Evolutionary conservation across 1,140 invertebrate species (phyloP).

Genomic region (Tetranychus cinnabarinus): DNA sequence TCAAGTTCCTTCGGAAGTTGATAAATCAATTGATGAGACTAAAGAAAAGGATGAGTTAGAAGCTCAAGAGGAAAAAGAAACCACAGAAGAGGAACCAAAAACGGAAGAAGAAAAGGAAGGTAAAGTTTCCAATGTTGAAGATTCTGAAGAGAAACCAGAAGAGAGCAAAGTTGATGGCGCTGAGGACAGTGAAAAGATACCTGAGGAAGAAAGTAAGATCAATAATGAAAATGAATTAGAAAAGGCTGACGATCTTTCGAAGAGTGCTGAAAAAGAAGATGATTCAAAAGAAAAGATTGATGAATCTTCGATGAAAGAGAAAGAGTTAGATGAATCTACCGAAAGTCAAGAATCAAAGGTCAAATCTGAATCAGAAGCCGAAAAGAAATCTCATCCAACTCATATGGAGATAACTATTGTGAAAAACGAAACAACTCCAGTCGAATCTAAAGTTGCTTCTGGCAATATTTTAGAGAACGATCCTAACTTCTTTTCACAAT

Average conservation of each 20-base stretch:
- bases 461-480: background rate
- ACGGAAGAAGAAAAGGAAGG: background rate
- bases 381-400: no score
- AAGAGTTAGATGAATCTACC: slow-evolving; percentile 8
- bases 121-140: slow-evolving; percentile 2
- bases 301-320: slow-evolving; percentile 12
- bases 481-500: no score
- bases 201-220: background rate
- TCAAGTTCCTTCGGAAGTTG: slow-evolving; percentile 15
- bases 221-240: slow-evolving; percentile 12
- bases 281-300: slow-evolving; percentile 3
- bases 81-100: slow-evolving; percentile 5
- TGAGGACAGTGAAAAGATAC: slow-evolving; percentile 1
- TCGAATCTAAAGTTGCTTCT: no score
- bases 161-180: slow-evolving; percentile 5
- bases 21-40: background rate
- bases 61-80: slow-evolving; percentile 8
- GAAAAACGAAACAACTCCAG: no score
- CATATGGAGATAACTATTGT: no score
- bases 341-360: slow-evolving; percentile 1
- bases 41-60: background rate
- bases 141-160: slow-evolving; percentile 2
- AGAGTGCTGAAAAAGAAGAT: slow-evolving; percentile 13
- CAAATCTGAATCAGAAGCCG: no score
- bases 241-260: slow-evolving; percentile 1